phyloP scores from a whole-genome alignment of 2,888 invertebrate genomes.

The Abrostola triplasia region DNA sequence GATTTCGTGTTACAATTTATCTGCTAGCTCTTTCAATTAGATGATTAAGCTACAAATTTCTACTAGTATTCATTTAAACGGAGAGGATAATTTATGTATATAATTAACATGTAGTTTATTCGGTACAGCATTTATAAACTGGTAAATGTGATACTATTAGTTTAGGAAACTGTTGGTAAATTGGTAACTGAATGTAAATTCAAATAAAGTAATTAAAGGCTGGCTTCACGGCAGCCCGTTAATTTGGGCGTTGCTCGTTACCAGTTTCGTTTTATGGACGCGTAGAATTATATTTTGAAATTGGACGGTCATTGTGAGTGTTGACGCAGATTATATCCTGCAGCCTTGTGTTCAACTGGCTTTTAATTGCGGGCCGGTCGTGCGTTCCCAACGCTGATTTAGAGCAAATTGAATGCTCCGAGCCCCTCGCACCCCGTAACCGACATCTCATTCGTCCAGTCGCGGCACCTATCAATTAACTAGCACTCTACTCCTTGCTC shows the following conservation, averaged over 20 bases:
- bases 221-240: slow-evolving; percentile 53
- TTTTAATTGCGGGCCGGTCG: slow-evolving; percentile 75
- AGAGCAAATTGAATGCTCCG: slow-evolving; percentile 80
- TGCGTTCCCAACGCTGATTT: slow-evolving; percentile 75
- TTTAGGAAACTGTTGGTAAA: slow-evolving; percentile 26
- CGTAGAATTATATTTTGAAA: slow-evolving; percentile 64
- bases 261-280: slow-evolving; percentile 54
- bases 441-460: slow-evolving; percentile 72
- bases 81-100: slow-evolving; percentile 10
- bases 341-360: slow-evolving; percentile 69
- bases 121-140: not conserved
- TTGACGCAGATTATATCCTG: slow-evolving; percentile 77
- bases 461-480: slow-evolving; percentile 77
- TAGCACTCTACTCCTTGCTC: slow-evolving; percentile 60
- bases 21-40: too few species aligned
- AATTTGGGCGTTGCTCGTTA: slow-evolving; percentile 53
- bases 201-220: slow-evolving; percentile 48
- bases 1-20: too few species aligned
- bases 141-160: slow-evolving; percentile 15
- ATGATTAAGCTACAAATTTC: not conserved
- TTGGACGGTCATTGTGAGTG: slow-evolving; percentile 67
- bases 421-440: slow-evolving; percentile 62
- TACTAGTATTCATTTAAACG: not conserved
- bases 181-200: slow-evolving; percentile 43
- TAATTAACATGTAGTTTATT: slow-evolving; percentile 3